A percentile compares a stretch with the other conserved stretches of the same genome.
phyloP scores from a whole-genome alignment of 1,140 invertebrate species.

The Camponotus vicinus region DNA sequence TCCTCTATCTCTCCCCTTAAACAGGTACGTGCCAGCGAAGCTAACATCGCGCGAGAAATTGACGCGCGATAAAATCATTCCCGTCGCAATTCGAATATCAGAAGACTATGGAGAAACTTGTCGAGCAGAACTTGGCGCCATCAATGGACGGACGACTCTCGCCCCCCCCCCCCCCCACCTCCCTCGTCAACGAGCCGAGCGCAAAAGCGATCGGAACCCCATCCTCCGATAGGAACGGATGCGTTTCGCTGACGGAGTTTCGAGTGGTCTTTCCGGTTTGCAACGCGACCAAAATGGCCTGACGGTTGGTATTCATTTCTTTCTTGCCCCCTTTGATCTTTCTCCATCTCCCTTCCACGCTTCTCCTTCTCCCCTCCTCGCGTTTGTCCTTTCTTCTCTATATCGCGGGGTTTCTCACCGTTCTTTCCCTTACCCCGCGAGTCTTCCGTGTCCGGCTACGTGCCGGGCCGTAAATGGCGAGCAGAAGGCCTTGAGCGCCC shows the following conservation, averaged over 20 bases:
- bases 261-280: conserved; percentile 65
- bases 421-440: conserved; percentile 51
- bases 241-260: conserved; percentile 48
- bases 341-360: conserved; percentile 33
- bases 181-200: not conserved
- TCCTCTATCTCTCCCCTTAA: not conserved
- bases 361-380: conserved; percentile 21
- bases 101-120: not conserved
- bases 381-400: conserved; percentile 27
- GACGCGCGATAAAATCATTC: not conserved
- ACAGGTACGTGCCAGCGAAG: not conserved
- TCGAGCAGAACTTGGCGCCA: not conserved
- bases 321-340: conserved; percentile 36
- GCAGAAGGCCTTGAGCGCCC: conserved; percentile 83
- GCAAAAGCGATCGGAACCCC: conserved; percentile 22
- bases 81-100: not conserved
- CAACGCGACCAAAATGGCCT: conserved; percentile 56
- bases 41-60: not conserved
- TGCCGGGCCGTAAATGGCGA: conserved; percentile 80
- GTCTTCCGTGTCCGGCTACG: conserved; percentile 75
- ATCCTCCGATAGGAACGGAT: conserved; percentile 19
- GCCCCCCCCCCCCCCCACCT: not conserved
- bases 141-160: not conserved
- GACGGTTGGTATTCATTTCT: conserved; percentile 41
- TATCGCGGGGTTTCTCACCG: conserved; percentile 58